A percentile compares a stretch with the other conserved stretches of the same genome.
Evolutionary conservation across 2,113 vertebrate species (phyloP).

Genomic region (Protobothrops flavoviridis): DNA sequence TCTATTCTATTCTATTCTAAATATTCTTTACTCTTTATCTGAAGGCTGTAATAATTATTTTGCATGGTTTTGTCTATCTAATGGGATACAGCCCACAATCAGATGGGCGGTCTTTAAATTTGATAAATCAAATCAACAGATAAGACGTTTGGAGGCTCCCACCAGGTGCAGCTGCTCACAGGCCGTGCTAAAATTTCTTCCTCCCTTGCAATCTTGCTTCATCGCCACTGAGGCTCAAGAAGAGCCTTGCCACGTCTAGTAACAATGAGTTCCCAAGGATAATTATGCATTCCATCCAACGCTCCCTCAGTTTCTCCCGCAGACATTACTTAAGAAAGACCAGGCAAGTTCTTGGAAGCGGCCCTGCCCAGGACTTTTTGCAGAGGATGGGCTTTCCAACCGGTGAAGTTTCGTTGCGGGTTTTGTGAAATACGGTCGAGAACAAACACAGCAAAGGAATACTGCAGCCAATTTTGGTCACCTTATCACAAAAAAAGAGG

Average conservation of each 20-base stretch:
- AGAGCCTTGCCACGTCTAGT: not conserved
- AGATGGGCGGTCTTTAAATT: not conserved
- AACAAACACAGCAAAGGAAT: too few species aligned
- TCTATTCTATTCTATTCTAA: too few species aligned
- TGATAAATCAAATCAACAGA: not conserved
- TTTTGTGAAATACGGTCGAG: not conserved
- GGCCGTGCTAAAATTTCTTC: not conserved
- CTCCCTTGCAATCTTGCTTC: not conserved
- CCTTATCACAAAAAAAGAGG: too few species aligned
- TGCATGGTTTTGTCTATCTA: not conserved
- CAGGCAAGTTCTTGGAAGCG: not conserved
- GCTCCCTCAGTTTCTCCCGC: not conserved
- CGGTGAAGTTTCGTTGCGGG: not conserved
- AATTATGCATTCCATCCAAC: not conserved
- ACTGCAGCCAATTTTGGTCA: too few species aligned
- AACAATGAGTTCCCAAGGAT: not conserved
- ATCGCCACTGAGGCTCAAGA: not conserved
- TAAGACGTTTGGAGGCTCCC: not conserved
- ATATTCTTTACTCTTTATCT: too few species aligned
- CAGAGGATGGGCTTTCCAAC: not conserved
- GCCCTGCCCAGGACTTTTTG: not conserved
- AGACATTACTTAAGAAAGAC: not conserved
- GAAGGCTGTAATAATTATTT: not conserved
- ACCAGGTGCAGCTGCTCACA: not conserved
- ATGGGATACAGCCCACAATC: not conserved